Evolutionary conservation across 2,888 invertebrate species (phyloP).

Genomic region (Temnothorax unifasciatus): DNA sequence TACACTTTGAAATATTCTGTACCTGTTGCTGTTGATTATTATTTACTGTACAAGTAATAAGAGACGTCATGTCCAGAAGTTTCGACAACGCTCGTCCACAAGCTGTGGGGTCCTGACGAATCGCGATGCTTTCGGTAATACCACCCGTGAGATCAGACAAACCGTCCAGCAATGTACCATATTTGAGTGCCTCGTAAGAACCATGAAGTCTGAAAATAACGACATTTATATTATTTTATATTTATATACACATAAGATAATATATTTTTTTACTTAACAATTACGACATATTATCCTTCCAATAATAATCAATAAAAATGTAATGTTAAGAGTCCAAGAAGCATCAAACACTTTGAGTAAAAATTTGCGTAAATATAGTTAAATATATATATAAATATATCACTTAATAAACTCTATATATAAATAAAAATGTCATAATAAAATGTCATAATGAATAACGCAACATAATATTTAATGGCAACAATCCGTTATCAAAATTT

Average conservation of each 20-base stretch:
- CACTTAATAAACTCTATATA: neutral
- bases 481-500: neutral
- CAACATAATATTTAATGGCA: neutral
- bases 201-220: slow-evolving; percentile 91
- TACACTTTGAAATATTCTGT: slow-evolving; percentile 1
- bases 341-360: neutral
- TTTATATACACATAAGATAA: neutral
- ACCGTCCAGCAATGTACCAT: slow-evolving; percentile 95
- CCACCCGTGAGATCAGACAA: slow-evolving; percentile 96
- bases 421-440: neutral
- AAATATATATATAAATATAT: neutral
- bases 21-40: slow-evolving; percentile 84
- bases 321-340: neutral
- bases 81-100: slow-evolving; percentile 90
- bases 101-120: slow-evolving; percentile 90
- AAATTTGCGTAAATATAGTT: neutral
- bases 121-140: slow-evolving; percentile 93
- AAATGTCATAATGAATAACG: neutral
- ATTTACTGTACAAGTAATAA: slow-evolving; percentile 93
- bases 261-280: neutral
- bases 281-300: neutral
- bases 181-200: slow-evolving; percentile 97
- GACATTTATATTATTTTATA: slow-evolving; percentile 11
- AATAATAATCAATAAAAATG: neutral
- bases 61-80: slow-evolving; percentile 93